Conservation (phyloP, 1,140 invertebrate genomes). For the Hylyphantes graminicola region DNA sequence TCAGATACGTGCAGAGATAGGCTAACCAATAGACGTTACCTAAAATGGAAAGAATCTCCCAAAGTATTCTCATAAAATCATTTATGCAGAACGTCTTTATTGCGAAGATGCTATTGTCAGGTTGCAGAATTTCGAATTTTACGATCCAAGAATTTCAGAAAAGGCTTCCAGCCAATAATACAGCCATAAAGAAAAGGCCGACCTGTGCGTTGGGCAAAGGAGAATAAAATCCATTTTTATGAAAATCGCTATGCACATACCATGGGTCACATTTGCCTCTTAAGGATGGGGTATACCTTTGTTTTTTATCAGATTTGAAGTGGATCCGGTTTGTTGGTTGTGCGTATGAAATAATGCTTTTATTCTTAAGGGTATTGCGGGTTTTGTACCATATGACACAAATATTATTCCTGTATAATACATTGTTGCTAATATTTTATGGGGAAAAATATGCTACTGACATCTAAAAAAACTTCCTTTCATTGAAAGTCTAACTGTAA, state of each 20-base stretch:
- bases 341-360: too few relatives aligned
- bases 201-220: neutral
- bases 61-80: constrained; percentile 58
- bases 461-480: too few relatives aligned
- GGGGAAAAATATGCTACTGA: too few relatives aligned
- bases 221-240: constrained; percentile 51
- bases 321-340: too few relatives aligned
- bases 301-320: too few relatives aligned
- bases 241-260: constrained; percentile 23
- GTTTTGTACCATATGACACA: too few relatives aligned
- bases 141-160: constrained; percentile 52
- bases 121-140: constrained; percentile 56
- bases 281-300: too few relatives aligned
- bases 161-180: constrained; percentile 49
- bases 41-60: constrained; percentile 41
- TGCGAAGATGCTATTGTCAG: constrained; percentile 53
- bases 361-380: too few relatives aligned
- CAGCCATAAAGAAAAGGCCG: constrained; percentile 27
- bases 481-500: too few relatives aligned
- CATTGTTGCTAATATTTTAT: too few relatives aligned
- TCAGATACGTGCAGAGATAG: neutral
- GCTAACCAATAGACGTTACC: constrained; percentile 17
- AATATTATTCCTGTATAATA: too few relatives aligned
- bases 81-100: constrained; percentile 58
- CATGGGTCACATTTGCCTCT: too few relatives aligned